Evolutionary conservation across 2,797 vertebrate genomes (phyloP).

Genomic region (Enteromius fasciolatus): DNA sequence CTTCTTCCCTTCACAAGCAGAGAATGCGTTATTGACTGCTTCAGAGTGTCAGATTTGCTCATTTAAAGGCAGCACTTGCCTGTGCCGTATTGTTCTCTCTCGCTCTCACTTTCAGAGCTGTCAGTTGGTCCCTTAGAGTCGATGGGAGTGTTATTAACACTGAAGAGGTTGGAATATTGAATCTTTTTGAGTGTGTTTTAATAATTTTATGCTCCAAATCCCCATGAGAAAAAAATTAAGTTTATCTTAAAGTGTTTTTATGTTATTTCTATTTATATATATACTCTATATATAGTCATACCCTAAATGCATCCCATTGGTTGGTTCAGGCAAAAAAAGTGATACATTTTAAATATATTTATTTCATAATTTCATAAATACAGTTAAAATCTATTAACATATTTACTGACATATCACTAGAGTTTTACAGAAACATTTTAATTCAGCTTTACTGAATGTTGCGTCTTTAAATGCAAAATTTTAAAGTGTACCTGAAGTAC

Average conservation of each 20-base stretch:
- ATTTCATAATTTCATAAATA: no score
- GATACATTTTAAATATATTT: no score
- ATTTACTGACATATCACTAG: no score
- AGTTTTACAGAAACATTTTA: no score
- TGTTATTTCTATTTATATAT: background rate
- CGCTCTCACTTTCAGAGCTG: conserved; percentile 52
- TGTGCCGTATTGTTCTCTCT: conserved; percentile 36
- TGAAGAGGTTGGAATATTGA: conserved; percentile 33
- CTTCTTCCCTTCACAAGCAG: conserved; percentile 34
- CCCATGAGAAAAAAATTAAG: background rate
- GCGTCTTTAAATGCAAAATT: no score
- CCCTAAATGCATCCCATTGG: background rate
- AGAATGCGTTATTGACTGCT: conserved; percentile 66
- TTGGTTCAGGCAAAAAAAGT: background rate
- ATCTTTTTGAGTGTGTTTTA: conserved; percentile 9
- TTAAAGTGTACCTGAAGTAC: no score
- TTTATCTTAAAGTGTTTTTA: background rate
- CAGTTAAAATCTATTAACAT: no score
- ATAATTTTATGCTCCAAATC: conserved; percentile 9
- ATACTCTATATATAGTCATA: background rate
- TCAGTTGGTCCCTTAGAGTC: conserved; percentile 39
- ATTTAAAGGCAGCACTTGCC: conserved; percentile 54
- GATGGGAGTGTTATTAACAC: conserved; percentile 29
- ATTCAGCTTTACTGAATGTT: no score
- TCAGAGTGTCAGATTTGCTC: conserved; percentile 64